phyloP scores from a whole-genome alignment of 1,140 invertebrate genomes.

The Monomorium pharaonis region DNA sequence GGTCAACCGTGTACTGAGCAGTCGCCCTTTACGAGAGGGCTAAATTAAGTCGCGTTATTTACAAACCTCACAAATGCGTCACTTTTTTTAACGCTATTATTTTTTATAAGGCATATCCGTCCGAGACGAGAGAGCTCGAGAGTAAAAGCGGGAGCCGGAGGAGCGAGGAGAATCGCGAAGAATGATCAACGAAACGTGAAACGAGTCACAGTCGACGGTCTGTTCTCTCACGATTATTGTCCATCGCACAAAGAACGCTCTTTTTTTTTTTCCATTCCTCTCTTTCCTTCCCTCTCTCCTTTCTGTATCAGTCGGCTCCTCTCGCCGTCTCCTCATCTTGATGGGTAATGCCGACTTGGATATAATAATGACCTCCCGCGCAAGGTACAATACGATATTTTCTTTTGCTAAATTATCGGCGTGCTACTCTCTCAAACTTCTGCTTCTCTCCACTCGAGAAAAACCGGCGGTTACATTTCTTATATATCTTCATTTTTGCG shows the following conservation, averaged over 20 bases:
- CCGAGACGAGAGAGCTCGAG: background rate
- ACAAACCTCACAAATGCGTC: background rate
- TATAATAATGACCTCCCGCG: slow-evolving; percentile 74
- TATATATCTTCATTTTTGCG: background rate
- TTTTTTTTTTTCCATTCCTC: slow-evolving; percentile 65
- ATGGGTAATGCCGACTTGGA: slow-evolving; percentile 72
- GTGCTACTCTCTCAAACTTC: slow-evolving; percentile 57
- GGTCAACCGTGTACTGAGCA: too few species aligned
- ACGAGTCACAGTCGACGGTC: slow-evolving; percentile 67
- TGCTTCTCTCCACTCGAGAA: slow-evolving; percentile 48
- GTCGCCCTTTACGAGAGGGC: too few species aligned
- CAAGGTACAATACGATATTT: slow-evolving; percentile 73
- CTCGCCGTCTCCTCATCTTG: slow-evolving; percentile 63
- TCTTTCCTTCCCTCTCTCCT: slow-evolving; percentile 37
- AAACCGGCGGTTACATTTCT: slow-evolving; percentile 19
- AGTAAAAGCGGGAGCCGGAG: background rate
- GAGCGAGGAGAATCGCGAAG: slow-evolving; percentile 59
- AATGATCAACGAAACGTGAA: slow-evolving; percentile 77
- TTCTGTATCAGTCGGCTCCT: slow-evolving; percentile 65
- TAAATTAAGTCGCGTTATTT: slow-evolving; percentile 9
- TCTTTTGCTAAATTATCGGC: slow-evolving; percentile 75
- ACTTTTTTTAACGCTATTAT: background rate
- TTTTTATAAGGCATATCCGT: background rate
- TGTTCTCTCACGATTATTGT: slow-evolving; percentile 75
- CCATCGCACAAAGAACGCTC: slow-evolving; percentile 70